Percentiles rank a stretch among this genome's conserved stretches.
phyloP scores from a whole-genome alignment of 1,140 invertebrate species.

The Sesamia nonagrioides region DNA sequence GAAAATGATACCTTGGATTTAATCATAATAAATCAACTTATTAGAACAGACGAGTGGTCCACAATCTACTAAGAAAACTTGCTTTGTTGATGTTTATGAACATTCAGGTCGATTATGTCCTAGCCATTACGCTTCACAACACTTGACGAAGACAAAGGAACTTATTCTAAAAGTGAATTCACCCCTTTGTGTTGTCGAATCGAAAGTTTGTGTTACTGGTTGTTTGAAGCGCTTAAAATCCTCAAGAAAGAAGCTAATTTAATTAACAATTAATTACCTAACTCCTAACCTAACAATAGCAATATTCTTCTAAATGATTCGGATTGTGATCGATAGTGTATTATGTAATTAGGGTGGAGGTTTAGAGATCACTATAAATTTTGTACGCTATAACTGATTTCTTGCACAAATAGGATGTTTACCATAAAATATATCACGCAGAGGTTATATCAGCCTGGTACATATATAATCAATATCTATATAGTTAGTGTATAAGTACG shows the following conservation, averaged over 20 bases:
- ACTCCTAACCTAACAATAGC: no score
- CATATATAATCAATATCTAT: background rate
- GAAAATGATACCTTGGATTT: no score
- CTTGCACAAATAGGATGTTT: conserved; percentile 14
- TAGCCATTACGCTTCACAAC: background rate
- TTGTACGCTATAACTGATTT: background rate
- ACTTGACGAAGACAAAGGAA: background rate
- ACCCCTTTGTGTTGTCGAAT: background rate
- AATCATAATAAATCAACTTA: no score
- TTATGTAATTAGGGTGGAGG: no score
- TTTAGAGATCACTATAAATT: no score
- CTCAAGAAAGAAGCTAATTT: conserved; percentile 15
- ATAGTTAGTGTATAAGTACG: background rate
- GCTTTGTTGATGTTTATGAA: conserved; percentile 2
- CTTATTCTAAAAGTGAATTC: background rate
- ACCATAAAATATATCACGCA: background rate
- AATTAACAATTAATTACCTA: background rate
- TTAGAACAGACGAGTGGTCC: no score
- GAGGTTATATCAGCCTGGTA: conserved; percentile 1
- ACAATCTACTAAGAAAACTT: background rate
- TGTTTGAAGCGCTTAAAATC: background rate
- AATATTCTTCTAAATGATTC: no score
- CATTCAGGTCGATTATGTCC: background rate
- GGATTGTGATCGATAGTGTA: no score
- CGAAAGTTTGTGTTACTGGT: background rate